Evolutionary conservation across 2,797 vertebrate genomes (phyloP), one percentile per base, ranked within the genome.

Genomic region (Clarias laeviceps): DNA sequence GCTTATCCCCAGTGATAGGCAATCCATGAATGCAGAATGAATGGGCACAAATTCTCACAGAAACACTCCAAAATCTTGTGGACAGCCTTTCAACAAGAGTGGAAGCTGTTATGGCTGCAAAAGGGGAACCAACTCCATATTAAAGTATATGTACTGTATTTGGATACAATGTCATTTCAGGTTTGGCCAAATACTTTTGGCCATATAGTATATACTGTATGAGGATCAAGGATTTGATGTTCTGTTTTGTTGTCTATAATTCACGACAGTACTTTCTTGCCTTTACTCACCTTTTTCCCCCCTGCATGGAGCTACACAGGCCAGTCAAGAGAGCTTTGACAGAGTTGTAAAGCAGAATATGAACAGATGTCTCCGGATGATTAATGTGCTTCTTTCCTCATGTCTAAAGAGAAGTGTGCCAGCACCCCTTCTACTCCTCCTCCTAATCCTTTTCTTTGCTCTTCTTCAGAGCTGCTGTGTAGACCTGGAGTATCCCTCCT

Each of bases 341-440:
- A 92, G 93, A 90, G 93, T 93, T 93, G 91, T 95, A 93, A 93
- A 94, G 93, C 84, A 72, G 91, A 91, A 91, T 93, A 95, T 94
- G 93, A 95, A 93, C 94, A 96, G 94, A 95, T 94, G 94, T 95
- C 94, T 94, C 90, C 88, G 88, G 91, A 89, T 95, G 94, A 96
- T 95, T 93, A 95, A 95, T 95, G 94, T 92, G 91, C 92, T 92
- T 93, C 91, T 88, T 68, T 88, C 87, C 90, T 87, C 90, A 89
- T 90, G 89, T 92, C 92, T 91, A 89, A 93, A 91, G 90, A 91
- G 89, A 88, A 86, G 88, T 88, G 85, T 92, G 91, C 89, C 90
- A 80, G 89, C 92, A 91, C 86, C 90, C 89, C 86, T 80, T 87
- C 90, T 89, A 88, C 84, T 87, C 86, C 69, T 22, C 45, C 27